Conservation (phyloP, 2,888 invertebrate genomes). For the Myathropa florea region DNA sequence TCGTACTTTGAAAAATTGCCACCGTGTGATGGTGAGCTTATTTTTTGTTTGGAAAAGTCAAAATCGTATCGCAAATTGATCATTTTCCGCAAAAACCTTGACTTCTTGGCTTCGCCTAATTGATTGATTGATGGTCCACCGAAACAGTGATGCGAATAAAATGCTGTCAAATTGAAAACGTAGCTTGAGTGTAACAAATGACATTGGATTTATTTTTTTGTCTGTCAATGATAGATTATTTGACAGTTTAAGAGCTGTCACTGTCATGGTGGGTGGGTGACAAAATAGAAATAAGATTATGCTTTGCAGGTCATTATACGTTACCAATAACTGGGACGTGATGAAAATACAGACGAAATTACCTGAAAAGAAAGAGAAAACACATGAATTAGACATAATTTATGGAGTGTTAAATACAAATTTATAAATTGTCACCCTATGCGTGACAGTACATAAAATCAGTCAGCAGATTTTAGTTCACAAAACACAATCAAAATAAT, state of each 20-base stretch:
- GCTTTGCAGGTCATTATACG: background rate
- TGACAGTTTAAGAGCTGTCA: background rate
- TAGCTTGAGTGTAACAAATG: constrained; percentile 43
- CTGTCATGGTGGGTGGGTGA: background rate
- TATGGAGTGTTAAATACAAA: background rate
- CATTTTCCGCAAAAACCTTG: background rate
- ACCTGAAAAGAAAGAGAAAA: constrained; percentile 27
- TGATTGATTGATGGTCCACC: constrained; percentile 50
- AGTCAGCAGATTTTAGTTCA: background rate
- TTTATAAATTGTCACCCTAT: background rate
- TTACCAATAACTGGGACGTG: background rate
- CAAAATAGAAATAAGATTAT: background rate
- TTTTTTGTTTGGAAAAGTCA: background rate
- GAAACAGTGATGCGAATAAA: constrained; percentile 41
- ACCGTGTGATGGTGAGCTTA: background rate
- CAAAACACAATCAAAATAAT: background rate
- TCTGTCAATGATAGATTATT: constrained; percentile 8
- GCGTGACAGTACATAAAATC: background rate
- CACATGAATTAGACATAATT: background rate
- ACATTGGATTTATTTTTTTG: background rate
- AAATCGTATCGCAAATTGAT: background rate
- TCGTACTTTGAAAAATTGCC: background rate
- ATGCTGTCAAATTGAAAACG: constrained; percentile 47
- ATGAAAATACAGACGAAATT: background rate
- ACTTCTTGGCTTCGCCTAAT: constrained; percentile 19